A percentile compares a stretch with the other conserved stretches of the same genome.
Conservation (phyloP, 1,140 invertebrate species). For the Heliconius eleuchia region DNA sequence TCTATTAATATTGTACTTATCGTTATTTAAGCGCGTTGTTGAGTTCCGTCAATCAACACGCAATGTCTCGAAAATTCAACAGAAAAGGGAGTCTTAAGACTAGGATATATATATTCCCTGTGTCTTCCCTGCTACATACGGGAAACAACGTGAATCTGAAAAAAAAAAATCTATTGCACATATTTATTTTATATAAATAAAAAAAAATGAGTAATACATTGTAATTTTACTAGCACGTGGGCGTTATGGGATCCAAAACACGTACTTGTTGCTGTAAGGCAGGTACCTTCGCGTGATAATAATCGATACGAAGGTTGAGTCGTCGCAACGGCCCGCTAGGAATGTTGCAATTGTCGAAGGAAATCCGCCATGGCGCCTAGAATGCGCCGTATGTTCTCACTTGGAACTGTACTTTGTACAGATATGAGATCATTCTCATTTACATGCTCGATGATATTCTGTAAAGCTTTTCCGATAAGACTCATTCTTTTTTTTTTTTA, state of each 20-base stretch:
- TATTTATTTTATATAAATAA: too few relatives aligned
- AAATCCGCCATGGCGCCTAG: slow-evolving; percentile 72
- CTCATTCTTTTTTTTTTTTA: background rate
- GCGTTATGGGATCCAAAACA: slow-evolving; percentile 30
- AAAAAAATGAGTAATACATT: background rate
- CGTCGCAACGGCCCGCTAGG: slow-evolving; percentile 57
- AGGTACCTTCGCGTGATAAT: slow-evolving; percentile 19
- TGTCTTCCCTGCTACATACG: too few relatives aligned
- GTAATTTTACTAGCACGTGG: slow-evolving; percentile 31
- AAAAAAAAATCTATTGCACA: too few relatives aligned
- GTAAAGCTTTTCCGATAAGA: slow-evolving; percentile 5
- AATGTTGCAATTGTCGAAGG: slow-evolving; percentile 70
- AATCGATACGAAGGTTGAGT: slow-evolving; percentile 56
- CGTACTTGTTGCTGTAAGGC: slow-evolving; percentile 19
- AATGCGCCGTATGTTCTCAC: slow-evolving; percentile 49
- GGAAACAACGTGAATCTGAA: too few relatives aligned
- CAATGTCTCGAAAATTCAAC: too few relatives aligned
- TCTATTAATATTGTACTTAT: background rate
- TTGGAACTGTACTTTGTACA: slow-evolving; percentile 51
- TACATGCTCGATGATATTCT: slow-evolving; percentile 52
- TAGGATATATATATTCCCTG: too few relatives aligned
- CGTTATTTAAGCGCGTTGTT: too few relatives aligned
- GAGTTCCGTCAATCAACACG: too few relatives aligned
- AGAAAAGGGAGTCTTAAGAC: too few relatives aligned
- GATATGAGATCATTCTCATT: slow-evolving; percentile 67